Conservation (phyloP, 2,888 invertebrate species). For the Platypus cylindrus region DNA sequence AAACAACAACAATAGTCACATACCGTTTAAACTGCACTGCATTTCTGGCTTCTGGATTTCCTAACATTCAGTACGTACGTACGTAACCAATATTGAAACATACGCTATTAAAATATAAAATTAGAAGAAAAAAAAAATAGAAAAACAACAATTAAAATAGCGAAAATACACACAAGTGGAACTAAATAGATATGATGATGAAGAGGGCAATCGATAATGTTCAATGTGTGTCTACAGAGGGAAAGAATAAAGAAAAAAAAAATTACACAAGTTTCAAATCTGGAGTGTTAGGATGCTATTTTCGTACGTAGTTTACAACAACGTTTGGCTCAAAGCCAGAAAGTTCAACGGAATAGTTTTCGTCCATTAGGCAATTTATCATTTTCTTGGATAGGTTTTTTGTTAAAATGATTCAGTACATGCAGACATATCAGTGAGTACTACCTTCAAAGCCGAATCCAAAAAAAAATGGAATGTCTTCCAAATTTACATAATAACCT, state of each 20-base stretch:
- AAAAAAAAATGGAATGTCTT: no score
- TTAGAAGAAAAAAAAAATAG: conserved; percentile 6
- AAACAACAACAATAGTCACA: no score
- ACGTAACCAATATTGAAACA: no score
- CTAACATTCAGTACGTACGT: conserved; percentile 3
- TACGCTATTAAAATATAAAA: no score
- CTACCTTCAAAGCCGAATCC: no score
- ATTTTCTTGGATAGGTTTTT: no score
- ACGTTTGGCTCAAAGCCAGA: conserved; percentile 11
- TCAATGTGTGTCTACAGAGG: no score
- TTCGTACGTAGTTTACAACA: conserved; percentile 9
- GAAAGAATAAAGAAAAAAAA: no score
- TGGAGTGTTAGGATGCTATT: conserved; percentile 12
- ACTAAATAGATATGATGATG: conserved; percentile 2
- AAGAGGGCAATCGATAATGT: conserved; percentile 5
- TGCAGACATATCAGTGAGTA: no score
- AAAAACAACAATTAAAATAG: conserved; percentile 9
- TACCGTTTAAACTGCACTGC: conserved; percentile 8
- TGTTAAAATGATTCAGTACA: no score
- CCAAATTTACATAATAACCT: no score
- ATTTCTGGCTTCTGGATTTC: conserved; percentile 4
- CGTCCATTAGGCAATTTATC: no score
- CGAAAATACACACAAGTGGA: conserved; percentile 13
- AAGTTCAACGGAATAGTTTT: conserved; percentile 5
- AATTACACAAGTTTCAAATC: conserved; percentile 10